A percentile compares a stretch with the other conserved stretches of the same genome.
These are phyloP conservation scores for Nylanderia fulva DNA, from an alignment of 1,140 invertebrate genomes.

Conservation along the genomic window DNA sequence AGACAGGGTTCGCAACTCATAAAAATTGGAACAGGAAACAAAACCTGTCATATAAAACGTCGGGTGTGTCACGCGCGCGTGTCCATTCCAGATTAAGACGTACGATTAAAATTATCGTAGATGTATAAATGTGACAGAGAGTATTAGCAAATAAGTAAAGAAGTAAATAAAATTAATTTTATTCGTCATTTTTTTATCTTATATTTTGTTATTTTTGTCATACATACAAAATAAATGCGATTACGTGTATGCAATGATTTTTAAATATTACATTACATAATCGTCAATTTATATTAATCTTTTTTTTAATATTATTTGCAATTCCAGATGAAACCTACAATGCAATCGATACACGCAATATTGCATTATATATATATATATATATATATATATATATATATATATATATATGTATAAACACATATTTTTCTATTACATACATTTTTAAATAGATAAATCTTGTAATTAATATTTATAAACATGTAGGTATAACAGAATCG, in stretches of 20 bases:
- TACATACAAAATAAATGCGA: neutral
- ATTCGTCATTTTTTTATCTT: neutral
- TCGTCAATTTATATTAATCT: neutral
- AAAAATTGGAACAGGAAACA: constrained; percentile 16
- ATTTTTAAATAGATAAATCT: neutral
- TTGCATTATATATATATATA: neutral
- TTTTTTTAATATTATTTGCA: neutral
- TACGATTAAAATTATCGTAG: constrained; percentile 18
- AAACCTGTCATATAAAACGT: constrained; percentile 1
- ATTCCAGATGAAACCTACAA: neutral
- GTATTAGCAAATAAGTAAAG: neutral
- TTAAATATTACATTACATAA: constrained; percentile 2
- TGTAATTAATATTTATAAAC: constrained; percentile 22
- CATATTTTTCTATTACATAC: neutral
- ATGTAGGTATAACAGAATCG: too few species aligned
- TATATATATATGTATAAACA: too few species aligned
- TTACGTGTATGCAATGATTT: neutral
- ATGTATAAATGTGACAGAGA: neutral
- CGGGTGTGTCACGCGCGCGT: neutral
- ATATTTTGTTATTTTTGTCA: neutral
- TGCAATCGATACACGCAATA: neutral
- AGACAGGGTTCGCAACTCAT: neutral
- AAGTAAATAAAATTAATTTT: neutral
- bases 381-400: too few species aligned
- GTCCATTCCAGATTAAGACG: neutral